These are phyloP conservation scores for Mesocentrotus franciscanus DNA, from an alignment of 53 echinoderm and acorn worm species.

Conservation along the genomic window DNA sequence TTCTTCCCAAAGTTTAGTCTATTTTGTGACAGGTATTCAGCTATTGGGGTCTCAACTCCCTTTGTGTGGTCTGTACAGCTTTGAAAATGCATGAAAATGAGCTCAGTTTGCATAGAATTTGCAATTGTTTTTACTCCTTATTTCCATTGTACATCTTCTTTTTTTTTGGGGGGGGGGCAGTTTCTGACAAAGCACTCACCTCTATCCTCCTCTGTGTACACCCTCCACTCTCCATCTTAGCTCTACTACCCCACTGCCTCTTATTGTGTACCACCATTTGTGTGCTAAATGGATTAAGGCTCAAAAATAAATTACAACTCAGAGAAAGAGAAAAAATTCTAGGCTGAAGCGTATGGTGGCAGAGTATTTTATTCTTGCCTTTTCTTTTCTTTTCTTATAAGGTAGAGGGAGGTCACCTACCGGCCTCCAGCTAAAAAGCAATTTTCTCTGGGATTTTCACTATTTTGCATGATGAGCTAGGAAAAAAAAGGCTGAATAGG, in stretches of 20 bases:
- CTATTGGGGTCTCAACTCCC: not conserved
- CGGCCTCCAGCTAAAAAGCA: constrained; percentile 42
- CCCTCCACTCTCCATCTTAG: not conserved
- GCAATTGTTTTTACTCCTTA: not conserved
- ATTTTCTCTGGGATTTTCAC: constrained; percentile 35
- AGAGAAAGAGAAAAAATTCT: constrained; percentile 14
- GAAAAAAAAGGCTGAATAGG: constrained; percentile 20
- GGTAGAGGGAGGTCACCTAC: constrained; percentile 30
- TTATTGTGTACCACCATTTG: constrained; percentile 3
- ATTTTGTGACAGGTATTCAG: not conserved
- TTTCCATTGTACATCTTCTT: not conserved
- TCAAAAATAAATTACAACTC: constrained; percentile 40
- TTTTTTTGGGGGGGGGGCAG: not conserved
- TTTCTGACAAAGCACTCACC: not conserved
- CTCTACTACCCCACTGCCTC: not conserved
- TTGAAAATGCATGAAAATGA: not conserved
- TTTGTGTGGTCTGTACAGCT: not conserved
- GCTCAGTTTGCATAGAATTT: not conserved
- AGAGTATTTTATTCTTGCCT: constrained; percentile 7
- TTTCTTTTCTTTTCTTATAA: not conserved
- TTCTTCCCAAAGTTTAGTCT: too few species aligned
- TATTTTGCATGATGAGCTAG: constrained; percentile 31
- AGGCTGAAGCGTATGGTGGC: constrained; percentile 31
- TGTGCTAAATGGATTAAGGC: constrained; percentile 47
- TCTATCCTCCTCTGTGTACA: not conserved